These are phyloP conservation scores for Denticeps clupeoides DNA, from an alignment of 2,797 vertebrate genomes.

Conservation along the genomic window DNA sequence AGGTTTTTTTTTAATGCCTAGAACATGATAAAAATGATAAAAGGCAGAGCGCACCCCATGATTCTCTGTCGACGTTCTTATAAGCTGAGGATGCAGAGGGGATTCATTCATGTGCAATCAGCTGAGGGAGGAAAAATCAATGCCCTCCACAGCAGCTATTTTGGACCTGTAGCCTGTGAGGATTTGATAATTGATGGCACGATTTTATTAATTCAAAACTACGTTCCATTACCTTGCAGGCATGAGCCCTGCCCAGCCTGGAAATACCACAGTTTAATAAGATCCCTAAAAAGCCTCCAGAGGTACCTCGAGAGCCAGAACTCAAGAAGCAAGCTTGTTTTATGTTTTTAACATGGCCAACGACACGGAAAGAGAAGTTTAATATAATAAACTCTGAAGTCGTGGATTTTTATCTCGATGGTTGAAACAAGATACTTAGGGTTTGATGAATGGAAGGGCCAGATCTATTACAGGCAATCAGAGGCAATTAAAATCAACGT, in stretches of 20 bases:
- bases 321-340: neutral
- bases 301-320: slow-evolving; percentile 11
- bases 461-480: neutral
- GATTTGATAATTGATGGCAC: slow-evolving; percentile 25
- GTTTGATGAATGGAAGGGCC: neutral
- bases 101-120: slow-evolving; percentile 18
- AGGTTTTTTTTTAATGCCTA: too few species aligned
- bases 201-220: slow-evolving; percentile 31
- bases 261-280: slow-evolving; percentile 20
- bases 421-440: too few species aligned
- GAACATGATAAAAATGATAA: too few species aligned
- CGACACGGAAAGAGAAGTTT: neutral
- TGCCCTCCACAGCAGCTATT: slow-evolving; percentile 18
- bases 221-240: slow-evolving; percentile 28
- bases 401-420: neutral
- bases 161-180: slow-evolving; percentile 16
- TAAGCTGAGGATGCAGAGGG: too few species aligned
- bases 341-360: neutral
- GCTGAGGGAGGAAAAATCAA: slow-evolving; percentile 16
- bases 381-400: neutral
- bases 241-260: slow-evolving; percentile 9
- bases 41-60: too few species aligned
- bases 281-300: slow-evolving; percentile 20
- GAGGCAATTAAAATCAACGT: neutral
- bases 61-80: too few species aligned